phyloP scores from a whole-genome alignment of 2,797 vertebrate genomes.

The Pseudomugil tenellus region DNA sequence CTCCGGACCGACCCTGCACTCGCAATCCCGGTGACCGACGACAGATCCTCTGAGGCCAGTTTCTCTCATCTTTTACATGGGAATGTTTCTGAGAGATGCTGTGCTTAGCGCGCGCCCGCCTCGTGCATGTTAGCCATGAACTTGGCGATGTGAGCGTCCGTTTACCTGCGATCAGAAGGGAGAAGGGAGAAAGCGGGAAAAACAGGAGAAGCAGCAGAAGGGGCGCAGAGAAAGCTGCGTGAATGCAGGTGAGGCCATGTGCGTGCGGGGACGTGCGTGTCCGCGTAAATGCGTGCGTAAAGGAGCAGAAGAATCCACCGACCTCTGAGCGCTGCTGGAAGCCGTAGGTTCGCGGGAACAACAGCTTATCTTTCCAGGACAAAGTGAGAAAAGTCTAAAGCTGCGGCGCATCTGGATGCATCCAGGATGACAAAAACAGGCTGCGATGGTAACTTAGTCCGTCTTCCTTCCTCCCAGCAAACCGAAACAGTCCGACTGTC shows the following conservation, averaged over 20 bases:
- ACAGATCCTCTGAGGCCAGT: conserved; percentile 71
- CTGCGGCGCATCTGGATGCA: conserved; percentile 37
- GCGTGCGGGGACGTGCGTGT: conserved; percentile 14
- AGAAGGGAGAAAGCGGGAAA: neutral
- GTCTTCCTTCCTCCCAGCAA: no score
- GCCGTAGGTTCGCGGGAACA: conserved; percentile 7
- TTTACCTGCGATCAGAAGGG: conserved; percentile 21
- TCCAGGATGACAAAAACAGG: conserved; percentile 30
- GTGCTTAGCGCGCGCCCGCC: conserved; percentile 56
- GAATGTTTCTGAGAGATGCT: conserved; percentile 56
- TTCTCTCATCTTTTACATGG: conserved; percentile 82
- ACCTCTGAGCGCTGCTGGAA: conserved; percentile 23
- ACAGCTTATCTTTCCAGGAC: no score
- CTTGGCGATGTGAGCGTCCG: conserved; percentile 22
- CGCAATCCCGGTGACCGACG: conserved; percentile 77
- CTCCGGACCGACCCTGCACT: conserved; percentile 73
- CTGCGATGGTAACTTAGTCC: conserved; percentile 58
- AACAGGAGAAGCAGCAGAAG: no score
- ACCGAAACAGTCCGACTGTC: no score
- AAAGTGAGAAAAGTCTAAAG: conserved; percentile 40
- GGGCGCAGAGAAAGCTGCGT: conserved; percentile 9
- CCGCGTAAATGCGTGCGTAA: conserved; percentile 38
- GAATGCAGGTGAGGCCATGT: conserved; percentile 12
- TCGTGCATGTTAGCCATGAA: conserved; percentile 37
- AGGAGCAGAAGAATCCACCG: conserved; percentile 30